Evolutionary conservation across 2,113 vertebrate species (phyloP), one percentile per base, ranked within the genome.

Genomic region (Poicephalus meyeri): DNA sequence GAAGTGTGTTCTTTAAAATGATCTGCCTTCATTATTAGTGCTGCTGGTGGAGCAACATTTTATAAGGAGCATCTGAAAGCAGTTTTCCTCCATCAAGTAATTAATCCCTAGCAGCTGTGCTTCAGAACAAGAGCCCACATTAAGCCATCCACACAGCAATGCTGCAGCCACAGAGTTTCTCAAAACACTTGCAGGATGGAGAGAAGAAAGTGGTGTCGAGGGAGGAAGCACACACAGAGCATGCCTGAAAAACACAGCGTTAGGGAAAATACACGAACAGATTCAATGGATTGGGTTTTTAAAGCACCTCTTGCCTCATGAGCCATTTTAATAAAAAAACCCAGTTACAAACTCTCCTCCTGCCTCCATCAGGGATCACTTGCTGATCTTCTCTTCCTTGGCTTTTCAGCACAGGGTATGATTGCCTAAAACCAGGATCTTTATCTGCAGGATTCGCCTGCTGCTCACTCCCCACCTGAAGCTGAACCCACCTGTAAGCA

Each of bases 1-100:
- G 20, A 77, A 73, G 14, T 7, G 28, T 16, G 7, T 61, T 73
- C 35, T 35, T 49, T 26, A 2, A 11, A 46, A 53, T 76, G 42
- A 41, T 37, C 33, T 12, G 9, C 37, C 37, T 64, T 65, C 14
- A 0, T 64, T 79, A 80, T 37, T 69, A 64, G 53, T 35, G 53
- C 66, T 95, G 71, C 71, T 90, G 52, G 10, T 72, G 58, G 63
- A 88, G 55, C 29, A 83, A 23, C 11, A 64, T 79, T 49, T 60
- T 64, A 70, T 46, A 29, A 60, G 78, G 81, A 72, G 39, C 66
- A 85, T 93, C 90, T 88, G 70, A 93, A 94, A 88, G 52, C 19
- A 12, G 26, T 61, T 94, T 76, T 61, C 61, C 80, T 47, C 56
- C 33, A 61, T 64, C 50, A 69, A 76, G 78, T 46, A 63, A 63